Evolutionary conservation across 2,113 vertebrate genomes (phyloP).

Genomic region (Podilymbus podiceps): DNA sequence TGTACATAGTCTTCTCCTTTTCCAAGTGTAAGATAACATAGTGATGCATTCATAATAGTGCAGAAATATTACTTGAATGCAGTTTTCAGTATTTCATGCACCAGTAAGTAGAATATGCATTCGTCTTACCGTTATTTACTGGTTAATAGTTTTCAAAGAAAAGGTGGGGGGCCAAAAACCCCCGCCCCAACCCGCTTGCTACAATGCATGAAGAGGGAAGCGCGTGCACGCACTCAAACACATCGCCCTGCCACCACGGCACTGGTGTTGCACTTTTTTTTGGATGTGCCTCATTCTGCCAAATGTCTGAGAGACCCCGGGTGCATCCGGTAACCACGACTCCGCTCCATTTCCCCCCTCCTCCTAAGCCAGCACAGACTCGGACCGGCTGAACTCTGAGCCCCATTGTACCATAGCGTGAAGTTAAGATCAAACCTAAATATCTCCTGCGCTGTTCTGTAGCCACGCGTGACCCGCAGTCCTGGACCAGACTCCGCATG

Average conservation of each 20-base stretch:
- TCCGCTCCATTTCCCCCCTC: conserved; percentile 70
- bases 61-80: conserved; percentile 66
- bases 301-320: conserved; percentile 64
- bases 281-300: conserved; percentile 68
- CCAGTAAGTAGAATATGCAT: conserved; percentile 52
- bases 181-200: conserved; percentile 45
- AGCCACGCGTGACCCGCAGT: conserved; percentile 75
- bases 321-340: conserved; percentile 55
- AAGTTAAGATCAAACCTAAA: conserved; percentile 51
- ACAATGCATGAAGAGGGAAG: conserved; percentile 70
- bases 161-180: neutral
- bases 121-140: conserved; percentile 11
- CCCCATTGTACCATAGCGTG: conserved; percentile 65
- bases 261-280: conserved; percentile 66
- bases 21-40: conserved; percentile 47
- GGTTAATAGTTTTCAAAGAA: conserved; percentile 42
- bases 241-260: conserved; percentile 62
- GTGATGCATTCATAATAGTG: conserved; percentile 29
- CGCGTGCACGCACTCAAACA: conserved; percentile 60
- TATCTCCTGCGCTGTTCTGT: conserved; percentile 67
- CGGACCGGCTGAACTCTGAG: conserved; percentile 65
- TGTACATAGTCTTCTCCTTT: conserved; percentile 57
- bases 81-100: conserved; percentile 51
- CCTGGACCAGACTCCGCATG: conserved; percentile 84
- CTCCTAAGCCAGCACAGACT: conserved; percentile 82